These are phyloP conservation scores for Axea sp. DNA, from an alignment of 2,888 invertebrate species.

Conservation along the genomic window DNA sequence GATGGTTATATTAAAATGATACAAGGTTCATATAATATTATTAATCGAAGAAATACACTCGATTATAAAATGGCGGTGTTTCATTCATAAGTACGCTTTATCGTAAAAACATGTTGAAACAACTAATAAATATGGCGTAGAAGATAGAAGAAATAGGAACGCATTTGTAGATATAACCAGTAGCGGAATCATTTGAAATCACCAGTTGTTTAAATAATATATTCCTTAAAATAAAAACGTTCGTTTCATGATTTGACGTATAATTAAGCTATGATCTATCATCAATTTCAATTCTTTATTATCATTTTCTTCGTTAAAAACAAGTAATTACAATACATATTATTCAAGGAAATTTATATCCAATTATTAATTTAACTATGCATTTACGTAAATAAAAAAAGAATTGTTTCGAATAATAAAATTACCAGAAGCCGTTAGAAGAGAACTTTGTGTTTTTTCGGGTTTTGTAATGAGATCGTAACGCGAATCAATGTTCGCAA, in stretches of 20 bases:
- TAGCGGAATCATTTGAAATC: slow-evolving; percentile 15
- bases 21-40: slow-evolving; percentile 23
- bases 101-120: slow-evolving; percentile 13
- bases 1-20: slow-evolving; percentile 25
- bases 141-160: slow-evolving; percentile 34
- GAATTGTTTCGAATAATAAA: slow-evolving; percentile 19
- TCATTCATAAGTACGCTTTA: slow-evolving; percentile 37
- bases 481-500: slow-evolving; percentile 24
- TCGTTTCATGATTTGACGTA: neutral
- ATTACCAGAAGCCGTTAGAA: slow-evolving; percentile 22
- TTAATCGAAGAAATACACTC: slow-evolving; percentile 30
- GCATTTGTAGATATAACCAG: slow-evolving; percentile 11
- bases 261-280: too few species aligned
- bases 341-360: neutral
- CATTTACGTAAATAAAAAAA: slow-evolving; percentile 10
- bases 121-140: slow-evolving; percentile 24
- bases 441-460: slow-evolving; percentile 8
- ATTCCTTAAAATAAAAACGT: neutral
- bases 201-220: neutral
- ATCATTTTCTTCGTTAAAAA: slow-evolving; percentile 8
- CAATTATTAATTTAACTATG: slow-evolving; percentile 3
- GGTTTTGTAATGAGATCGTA: slow-evolving; percentile 44
- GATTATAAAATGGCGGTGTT: slow-evolving; percentile 30
- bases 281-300: too few species aligned
- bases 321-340: neutral